phyloP scores from a whole-genome alignment of 2,797 vertebrate species.

The Momotus momota region DNA sequence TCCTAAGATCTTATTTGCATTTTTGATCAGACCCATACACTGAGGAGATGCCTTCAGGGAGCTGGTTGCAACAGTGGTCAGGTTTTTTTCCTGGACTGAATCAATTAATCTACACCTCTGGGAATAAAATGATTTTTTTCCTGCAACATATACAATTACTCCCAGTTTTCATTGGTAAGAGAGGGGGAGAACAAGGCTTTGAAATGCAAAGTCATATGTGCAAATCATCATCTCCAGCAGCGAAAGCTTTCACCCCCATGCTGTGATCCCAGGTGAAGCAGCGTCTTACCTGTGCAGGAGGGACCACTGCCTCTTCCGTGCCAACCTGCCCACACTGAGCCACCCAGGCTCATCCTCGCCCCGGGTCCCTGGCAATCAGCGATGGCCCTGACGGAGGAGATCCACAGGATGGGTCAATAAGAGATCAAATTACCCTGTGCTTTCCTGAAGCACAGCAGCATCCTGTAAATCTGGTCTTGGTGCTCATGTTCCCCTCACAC shows the following conservation, averaged over 20 bases:
- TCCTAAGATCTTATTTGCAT: constrained; percentile 39
- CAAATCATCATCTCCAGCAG: constrained; percentile 4
- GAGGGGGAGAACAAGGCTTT: background rate
- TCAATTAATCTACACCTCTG: constrained; percentile 51
- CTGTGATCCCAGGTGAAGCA: background rate
- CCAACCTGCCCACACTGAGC: background rate
- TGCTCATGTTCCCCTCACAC: accelerated
- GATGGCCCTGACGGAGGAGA: background rate
- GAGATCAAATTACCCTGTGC: too few species aligned
- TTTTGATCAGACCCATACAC: constrained; percentile 46
- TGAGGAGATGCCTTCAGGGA: background rate
- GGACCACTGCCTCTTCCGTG: background rate
- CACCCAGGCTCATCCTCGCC: background rate
- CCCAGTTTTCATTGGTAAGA: background rate
- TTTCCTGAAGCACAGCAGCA: background rate
- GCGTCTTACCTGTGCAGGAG: background rate
- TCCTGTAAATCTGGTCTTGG: accelerated
- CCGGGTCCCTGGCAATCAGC: background rate
- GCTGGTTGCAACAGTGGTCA: background rate
- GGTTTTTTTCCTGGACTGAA: constrained; percentile 36
- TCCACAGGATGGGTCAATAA: accelerated
- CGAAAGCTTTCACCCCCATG: accelerated
- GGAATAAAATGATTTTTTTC: constrained; percentile 29
- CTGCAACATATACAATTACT: background rate
- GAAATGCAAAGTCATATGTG: constrained; percentile 43